These are phyloP conservation scores for Dinomys branickii DNA, from an alignment of 2,113 vertebrate genomes.

Conservation along the genomic window DNA sequence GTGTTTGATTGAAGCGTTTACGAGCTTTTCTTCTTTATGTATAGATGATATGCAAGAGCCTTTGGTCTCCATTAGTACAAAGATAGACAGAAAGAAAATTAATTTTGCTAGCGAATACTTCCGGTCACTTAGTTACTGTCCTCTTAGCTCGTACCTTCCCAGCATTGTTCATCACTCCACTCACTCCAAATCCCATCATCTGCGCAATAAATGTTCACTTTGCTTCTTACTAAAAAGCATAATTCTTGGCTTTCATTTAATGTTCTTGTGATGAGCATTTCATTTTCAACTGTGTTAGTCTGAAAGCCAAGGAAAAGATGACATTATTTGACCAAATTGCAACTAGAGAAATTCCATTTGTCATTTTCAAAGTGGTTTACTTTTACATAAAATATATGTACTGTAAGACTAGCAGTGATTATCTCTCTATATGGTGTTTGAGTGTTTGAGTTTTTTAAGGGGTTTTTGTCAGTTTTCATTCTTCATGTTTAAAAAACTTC, in stretches of 20 bases:
- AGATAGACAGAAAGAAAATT: conserved; percentile 21
- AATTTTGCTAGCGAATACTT: neutral
- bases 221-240: conserved; percentile 85
- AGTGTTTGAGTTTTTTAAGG: neutral
- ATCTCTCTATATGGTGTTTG: neutral
- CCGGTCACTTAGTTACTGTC: neutral
- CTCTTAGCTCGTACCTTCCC: conserved; percentile 81
- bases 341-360: neutral
- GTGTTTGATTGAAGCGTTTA: neutral
- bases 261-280: conserved; percentile 75
- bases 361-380: conserved; percentile 39
- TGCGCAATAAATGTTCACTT: conserved; percentile 85
- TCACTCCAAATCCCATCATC: conserved; percentile 89
- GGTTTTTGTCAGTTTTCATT: neutral
- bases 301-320: conserved; percentile 74
- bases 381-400: neutral
- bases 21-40: conserved; percentile 36
- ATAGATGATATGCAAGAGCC: neutral
- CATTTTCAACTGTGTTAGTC: conserved; percentile 77
- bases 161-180: conserved; percentile 83
- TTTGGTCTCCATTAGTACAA: neutral
- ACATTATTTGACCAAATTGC: conserved; percentile 4
- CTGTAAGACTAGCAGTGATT: conserved; percentile 3
- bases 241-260: conserved; percentile 72
- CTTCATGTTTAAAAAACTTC: conserved; percentile 12